Base-by-base conservation (phyloP, 2,113 vertebrate species). In the Eulemur rufifrons region DNA sequence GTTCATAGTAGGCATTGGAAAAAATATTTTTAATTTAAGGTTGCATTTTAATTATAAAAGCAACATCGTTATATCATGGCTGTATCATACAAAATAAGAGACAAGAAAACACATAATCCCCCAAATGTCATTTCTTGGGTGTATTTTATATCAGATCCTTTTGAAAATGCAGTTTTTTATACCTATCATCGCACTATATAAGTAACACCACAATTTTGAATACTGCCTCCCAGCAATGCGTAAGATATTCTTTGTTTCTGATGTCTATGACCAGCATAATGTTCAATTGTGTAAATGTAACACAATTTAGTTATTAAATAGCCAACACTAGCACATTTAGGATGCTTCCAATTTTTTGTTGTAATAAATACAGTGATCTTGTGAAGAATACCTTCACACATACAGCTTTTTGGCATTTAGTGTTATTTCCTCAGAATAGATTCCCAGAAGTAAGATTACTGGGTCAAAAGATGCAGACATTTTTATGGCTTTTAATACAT, bases 361-460 rank as follows among this genome's bases (percentile, higher is more conserved):
- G 23, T 68, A 92, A 85, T 37, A 93, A 73, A 84, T 63, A 95
- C 13, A 25, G 87, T 47, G 82, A 81, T 90, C 78, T 25, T 91
- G 91, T 56, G 81, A 96, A 89, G 61, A 95, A 59, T 39, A 94
- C 91, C 73, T 92, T 91, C 73, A 69, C 50, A 93, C 93, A 54
- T 45, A 66, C 0, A 96, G 86, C 68, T 89, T 94, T 96, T 76
- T 68, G 86, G 63, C 89, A 97, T 93, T 96, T 93, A 88, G 91
- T 94, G 80, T 95, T 95, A 97, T 95, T 97, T 96, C 91, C 87
- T 97, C 92, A 97, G 86, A 97, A 80, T 69, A 86, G 91, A 93
- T 95, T 95, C 96, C 95, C 97, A 97, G 91, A 98, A 97, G 89
- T 96, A 96, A 97, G 95, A 97, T 96, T 97, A 95, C 86, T 92